Evolutionary conservation across 1,140 invertebrate genomes (phyloP).

Genomic region (Papilio machaon): DNA sequence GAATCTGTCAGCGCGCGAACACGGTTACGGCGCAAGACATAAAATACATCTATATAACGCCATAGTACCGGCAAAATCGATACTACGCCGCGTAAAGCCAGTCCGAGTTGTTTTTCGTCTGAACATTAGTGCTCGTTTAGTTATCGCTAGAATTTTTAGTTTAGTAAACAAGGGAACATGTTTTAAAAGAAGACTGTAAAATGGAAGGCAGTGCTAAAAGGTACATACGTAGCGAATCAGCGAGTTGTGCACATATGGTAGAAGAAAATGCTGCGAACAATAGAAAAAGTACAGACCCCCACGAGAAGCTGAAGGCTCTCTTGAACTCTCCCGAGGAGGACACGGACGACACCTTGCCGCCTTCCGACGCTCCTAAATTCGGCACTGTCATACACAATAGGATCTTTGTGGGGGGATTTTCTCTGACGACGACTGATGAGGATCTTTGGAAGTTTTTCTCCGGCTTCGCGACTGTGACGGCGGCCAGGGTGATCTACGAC

Average conservation of each 20-base stretch:
- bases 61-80: conserved; percentile 64
- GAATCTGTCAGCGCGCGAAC: conserved; percentile 48
- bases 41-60: conserved; percentile 52
- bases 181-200: conserved; percentile 59
- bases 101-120: conserved; percentile 62
- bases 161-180: conserved; percentile 79
- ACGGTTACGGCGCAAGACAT: conserved; percentile 60
- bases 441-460: conserved; percentile 92
- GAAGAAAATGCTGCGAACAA: conserved; percentile 70
- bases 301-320: conserved; percentile 74
- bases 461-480: conserved; percentile 94
- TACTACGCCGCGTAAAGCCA: conserved; percentile 57
- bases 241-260: conserved; percentile 76
- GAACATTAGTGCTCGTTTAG: conserved; percentile 64
- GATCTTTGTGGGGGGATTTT: conserved; percentile 97
- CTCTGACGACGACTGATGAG: conserved; percentile 91
- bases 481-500: conserved; percentile 97
- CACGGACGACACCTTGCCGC: conserved; percentile 74
- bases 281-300: conserved; percentile 70
- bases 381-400: conserved; percentile 94
- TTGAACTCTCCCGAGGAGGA: conserved; percentile 76
- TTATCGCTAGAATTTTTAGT: conserved; percentile 69
- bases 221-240: conserved; percentile 75
- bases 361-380: conserved; percentile 87
- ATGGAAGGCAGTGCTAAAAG: conserved; percentile 73